Conservation (phyloP, 2,113 vertebrate species). For the Dicerorhinus sumatrensis region DNA sequence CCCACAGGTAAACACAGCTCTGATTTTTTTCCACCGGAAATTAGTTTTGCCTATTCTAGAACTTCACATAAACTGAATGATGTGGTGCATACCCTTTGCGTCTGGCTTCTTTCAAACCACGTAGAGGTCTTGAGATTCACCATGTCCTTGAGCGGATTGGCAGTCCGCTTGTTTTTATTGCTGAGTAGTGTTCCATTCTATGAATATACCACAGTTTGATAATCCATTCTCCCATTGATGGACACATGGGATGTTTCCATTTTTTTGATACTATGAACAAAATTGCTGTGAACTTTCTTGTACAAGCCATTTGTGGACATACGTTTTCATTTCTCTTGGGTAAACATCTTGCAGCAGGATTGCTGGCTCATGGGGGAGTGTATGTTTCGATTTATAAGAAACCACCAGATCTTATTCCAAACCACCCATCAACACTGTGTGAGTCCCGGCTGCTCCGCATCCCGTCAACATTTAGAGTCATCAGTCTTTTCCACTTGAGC, state of each 20-base stretch:
- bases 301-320: not conserved
- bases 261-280: not conserved
- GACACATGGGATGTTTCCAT: no score
- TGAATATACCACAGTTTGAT: no score
- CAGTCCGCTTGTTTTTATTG: fast-evolving
- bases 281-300: not conserved
- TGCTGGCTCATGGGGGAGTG: not conserved
- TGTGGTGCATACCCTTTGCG: fast-evolving
- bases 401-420: not conserved
- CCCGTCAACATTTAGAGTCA: not conserved
- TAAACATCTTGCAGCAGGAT: not conserved
- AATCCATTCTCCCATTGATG: not conserved
- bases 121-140: not conserved
- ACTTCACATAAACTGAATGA: not conserved
- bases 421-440: fast-evolving
- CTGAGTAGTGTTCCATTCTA: fast-evolving
- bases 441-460: not conserved
- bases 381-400: not conserved
- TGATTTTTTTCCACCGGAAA: not conserved
- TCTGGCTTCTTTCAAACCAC: not conserved
- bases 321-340: not conserved
- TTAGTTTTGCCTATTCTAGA: not conserved
- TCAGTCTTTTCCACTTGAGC: not conserved
- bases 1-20: not conserved
- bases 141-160: not conserved